Base-by-base conservation (phyloP, 92 coral and sea anemone genomes). In the Epizoanthus illoricatus region DNA sequence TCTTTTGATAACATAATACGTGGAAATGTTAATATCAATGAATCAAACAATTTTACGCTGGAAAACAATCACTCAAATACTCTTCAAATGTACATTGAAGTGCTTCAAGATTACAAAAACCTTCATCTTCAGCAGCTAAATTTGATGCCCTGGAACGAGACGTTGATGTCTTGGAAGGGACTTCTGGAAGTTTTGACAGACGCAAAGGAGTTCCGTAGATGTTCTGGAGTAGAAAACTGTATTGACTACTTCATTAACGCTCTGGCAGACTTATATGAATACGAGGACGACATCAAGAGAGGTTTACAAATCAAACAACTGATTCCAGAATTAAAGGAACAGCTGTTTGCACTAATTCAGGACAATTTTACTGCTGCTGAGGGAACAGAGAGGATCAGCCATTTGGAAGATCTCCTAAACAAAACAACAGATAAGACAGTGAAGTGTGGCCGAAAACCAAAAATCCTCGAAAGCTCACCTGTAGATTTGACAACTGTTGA, bases 191-290 rank as follows among this genome's bases (percentile, higher is more conserved):
- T 88, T 21, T 39, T 72, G 36, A 23, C 87, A 4, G 54, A 61
- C 42, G 33, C 40, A 3, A 84, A 87, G 13, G 65, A 71, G 15
- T 79, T 87, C 10, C 47, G 41, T 9, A 64, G 85, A 23, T 87
- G 90, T 79, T 84, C 87, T 16, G 90, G 90, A 36, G 45, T 66
- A 7, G 54, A 41, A 52, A 86, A 84, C n/a, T 87, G 90, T 40
- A 3, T 63, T 5, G 80, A 65, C 16, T 88, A 36, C 36, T 88
- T 78, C 65, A 76, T 63, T 40, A 73, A 84, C 45, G 76, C 60
- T 11, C 80, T 88, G 39, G 71, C 18, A 20, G 88, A 84, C 33
- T 56, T 88, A 55, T 88, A 88, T 47, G 76, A 71, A 19, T 58
- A n/a, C 47, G 85, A 84, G 45, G 49, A 88, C 36, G 74, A 79